These are phyloP conservation scores for Ophion obscuratus DNA, from an alignment of 2,888 invertebrate genomes.

Conservation along the genomic window DNA sequence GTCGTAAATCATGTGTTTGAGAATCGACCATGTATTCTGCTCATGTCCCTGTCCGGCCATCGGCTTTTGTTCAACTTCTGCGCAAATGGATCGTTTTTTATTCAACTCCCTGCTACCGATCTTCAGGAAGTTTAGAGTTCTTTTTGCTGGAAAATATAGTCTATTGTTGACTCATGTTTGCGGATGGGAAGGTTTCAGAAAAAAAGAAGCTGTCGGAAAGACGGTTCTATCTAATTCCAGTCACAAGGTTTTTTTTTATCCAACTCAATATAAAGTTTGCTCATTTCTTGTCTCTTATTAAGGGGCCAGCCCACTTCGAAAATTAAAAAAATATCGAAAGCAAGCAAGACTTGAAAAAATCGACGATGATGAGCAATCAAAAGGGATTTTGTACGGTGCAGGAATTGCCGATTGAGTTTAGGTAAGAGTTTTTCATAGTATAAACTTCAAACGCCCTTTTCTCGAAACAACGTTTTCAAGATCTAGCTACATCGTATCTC, in stretches of 20 bases:
- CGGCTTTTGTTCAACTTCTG: slow-evolving; percentile 51
- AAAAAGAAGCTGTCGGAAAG: background rate
- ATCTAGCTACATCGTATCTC: no score
- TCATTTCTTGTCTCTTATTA: slow-evolving; percentile 74
- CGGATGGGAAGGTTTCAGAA: background rate
- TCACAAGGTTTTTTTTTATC: slow-evolving; percentile 64
- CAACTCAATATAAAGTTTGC: slow-evolving; percentile 77
- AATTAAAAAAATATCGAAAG: no score
- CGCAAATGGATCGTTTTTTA: slow-evolving; percentile 65
- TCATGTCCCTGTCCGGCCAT: slow-evolving; percentile 18
- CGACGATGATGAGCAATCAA: no score
- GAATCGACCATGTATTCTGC: slow-evolving; percentile 16
- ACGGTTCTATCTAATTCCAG: background rate
- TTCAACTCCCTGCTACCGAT: slow-evolving; percentile 73
- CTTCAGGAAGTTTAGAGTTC: slow-evolving; percentile 75
- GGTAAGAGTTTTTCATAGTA: no score
- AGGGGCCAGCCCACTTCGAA: no score
- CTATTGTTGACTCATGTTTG: background rate
- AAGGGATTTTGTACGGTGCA: no score
- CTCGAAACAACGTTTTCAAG: no score
- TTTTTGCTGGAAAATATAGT: slow-evolving; percentile 68
- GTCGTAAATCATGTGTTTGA: slow-evolving; percentile 76
- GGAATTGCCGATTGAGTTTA: no score
- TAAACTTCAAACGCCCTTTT: no score
- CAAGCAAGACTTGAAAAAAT: no score